Conservation (phyloP, 1,140 invertebrate species). For the Drosophila mojavensis region DNA sequence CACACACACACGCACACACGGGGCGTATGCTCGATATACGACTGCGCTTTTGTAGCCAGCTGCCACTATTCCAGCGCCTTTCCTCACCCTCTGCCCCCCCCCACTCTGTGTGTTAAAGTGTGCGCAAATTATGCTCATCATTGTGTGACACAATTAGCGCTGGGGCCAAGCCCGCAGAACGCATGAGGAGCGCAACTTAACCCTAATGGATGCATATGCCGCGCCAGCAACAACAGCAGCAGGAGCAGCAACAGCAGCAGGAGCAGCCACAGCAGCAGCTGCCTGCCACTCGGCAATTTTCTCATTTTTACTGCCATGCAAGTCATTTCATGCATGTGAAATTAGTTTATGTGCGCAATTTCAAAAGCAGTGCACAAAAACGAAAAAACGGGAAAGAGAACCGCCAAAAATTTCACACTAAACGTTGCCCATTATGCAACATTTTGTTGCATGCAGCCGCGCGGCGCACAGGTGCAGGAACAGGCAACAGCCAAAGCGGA, state of each 20-base stretch:
- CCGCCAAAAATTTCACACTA: conserved; percentile 70
- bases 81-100: background rate
- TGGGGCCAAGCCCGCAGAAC: conserved; percentile 25
- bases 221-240: background rate
- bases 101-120: conserved; percentile 29
- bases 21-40: conserved; percentile 62
- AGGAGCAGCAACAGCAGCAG: no score
- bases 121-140: conserved; percentile 78
- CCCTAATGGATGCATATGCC: conserved; percentile 67
- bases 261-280: conserved; percentile 23
- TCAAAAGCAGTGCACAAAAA: conserved; percentile 63
- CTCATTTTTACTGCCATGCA: conserved; percentile 68
- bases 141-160: conserved; percentile 78
- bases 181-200: conserved; percentile 56
- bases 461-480: background rate
- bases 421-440: conserved; percentile 70
- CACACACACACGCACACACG: conserved; percentile 34
- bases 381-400: conserved; percentile 1
- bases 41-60: conserved; percentile 36
- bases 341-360: conserved; percentile 80
- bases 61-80: background rate
- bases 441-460: conserved; percentile 46
- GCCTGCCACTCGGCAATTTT: conserved; percentile 69
- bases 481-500: conserved; percentile 23
- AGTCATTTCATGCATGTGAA: conserved; percentile 79